These are phyloP conservation scores for Drosophila ochracea DNA, from an alignment of 2,888 invertebrate genomes.

Conservation along the genomic window DNA sequence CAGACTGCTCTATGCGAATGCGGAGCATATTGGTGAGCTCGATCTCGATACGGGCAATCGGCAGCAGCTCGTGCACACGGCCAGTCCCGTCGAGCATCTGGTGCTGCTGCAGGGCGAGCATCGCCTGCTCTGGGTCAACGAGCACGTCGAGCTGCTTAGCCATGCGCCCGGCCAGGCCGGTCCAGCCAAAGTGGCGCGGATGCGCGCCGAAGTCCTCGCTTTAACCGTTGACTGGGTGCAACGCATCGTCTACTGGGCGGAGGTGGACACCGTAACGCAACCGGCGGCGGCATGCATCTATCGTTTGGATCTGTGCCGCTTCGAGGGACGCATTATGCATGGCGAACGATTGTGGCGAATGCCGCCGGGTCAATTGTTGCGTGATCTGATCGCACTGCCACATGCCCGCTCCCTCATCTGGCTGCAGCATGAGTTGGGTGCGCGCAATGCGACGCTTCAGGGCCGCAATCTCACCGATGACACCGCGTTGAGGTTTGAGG, in stretches of 20 bases:
- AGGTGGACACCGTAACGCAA: conserved; percentile 85
- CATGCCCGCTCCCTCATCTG: conserved; percentile 91
- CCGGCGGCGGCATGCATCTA: conserved; percentile 87
- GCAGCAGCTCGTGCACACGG: conserved; percentile 88
- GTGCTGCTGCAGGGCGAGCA: conserved; percentile 88
- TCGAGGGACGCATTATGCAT: conserved; percentile 86
- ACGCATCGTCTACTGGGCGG: conserved; percentile 93
- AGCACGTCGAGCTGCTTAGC: conserved; percentile 84
- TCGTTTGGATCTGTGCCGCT: conserved; percentile 89
- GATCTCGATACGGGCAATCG: conserved; percentile 91
- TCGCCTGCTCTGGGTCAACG: conserved; percentile 92
- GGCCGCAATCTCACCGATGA: conserved; percentile 71
- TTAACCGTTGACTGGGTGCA: conserved; percentile 95
- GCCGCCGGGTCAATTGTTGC: conserved; percentile 88
- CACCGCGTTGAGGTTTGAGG: conserved; percentile 13
- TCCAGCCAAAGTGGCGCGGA: conserved; percentile 86
- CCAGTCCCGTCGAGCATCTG: conserved; percentile 89
- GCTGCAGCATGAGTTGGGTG: conserved; percentile 87
- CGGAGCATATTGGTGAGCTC: conserved; percentile 90
- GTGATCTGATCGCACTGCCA: conserved; percentile 91
- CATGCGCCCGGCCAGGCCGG: conserved; percentile 76
- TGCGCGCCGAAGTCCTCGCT: conserved; percentile 88
- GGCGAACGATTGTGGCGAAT: conserved; percentile 87
- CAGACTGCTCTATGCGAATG: conserved; percentile 90
- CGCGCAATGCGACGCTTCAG: conserved; percentile 61